A percentile compares a stretch with the other conserved stretches of the same genome.
Conservation (phyloP, 2,888 invertebrate species). For the Chymomyza amoena region DNA sequence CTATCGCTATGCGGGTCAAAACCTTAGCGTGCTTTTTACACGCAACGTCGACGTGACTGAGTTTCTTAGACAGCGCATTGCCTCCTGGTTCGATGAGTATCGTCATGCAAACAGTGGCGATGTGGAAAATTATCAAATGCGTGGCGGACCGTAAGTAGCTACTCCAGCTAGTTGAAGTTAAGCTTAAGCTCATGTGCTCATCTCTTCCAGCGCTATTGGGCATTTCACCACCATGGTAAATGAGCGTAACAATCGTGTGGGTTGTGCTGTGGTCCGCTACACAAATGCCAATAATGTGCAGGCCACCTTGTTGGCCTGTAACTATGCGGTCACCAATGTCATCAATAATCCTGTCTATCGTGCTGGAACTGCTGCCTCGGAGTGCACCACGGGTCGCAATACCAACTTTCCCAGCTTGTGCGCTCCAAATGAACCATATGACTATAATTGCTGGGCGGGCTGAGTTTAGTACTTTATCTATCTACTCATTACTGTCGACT, state of each 20-base stretch:
- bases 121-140: slow-evolving; percentile 40
- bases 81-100: slow-evolving; percentile 53
- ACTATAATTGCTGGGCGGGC: slow-evolving; percentile 48
- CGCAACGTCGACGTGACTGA: slow-evolving; percentile 21
- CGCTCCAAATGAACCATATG: slow-evolving; percentile 43
- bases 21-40: slow-evolving; percentile 52
- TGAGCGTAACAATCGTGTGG: slow-evolving; percentile 61
- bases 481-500: not conserved
- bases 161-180: not conserved
- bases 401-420: slow-evolving; percentile 52
- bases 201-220: slow-evolving; percentile 49
- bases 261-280: slow-evolving; percentile 53
- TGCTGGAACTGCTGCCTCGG: slow-evolving; percentile 44
- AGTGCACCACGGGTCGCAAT: slow-evolving; percentile 52
- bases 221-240: slow-evolving; percentile 58
- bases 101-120: slow-evolving; percentile 50
- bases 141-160: slow-evolving; percentile 55
- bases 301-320: slow-evolving; percentile 54
- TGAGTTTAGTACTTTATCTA: slow-evolving; percentile 2
- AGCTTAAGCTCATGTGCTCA: not conserved
- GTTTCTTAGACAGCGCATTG: slow-evolving; percentile 50
- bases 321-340: slow-evolving; percentile 63
- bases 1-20: slow-evolving; percentile 59
- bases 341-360: slow-evolving; percentile 54
- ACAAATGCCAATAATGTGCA: slow-evolving; percentile 42